Conservation (phyloP, 2,888 invertebrate genomes). For the Hyalella azteca region DNA sequence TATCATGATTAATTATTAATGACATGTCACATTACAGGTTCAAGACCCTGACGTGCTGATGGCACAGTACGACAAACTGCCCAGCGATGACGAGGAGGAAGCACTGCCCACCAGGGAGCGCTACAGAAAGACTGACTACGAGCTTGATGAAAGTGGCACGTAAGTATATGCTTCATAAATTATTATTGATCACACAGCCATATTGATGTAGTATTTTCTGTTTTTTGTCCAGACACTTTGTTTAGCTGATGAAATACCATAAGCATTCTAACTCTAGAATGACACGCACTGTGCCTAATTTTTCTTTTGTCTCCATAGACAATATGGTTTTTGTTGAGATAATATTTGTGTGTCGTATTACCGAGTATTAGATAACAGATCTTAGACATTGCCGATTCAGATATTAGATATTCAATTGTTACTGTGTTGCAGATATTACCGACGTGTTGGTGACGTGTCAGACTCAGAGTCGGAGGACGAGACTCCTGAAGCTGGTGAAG, state of each 20-base stretch:
- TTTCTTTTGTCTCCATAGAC: no score
- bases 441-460: conserved; percentile 14
- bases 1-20: no score
- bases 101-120: conserved; percentile 67
- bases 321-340: no score
- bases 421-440: conserved; percentile 26
- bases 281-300: no score
- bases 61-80: conserved; percentile 67
- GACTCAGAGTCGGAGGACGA: conserved; percentile 14
- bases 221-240: no score
- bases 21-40: no score
- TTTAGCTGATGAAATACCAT: no score
- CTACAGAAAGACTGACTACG: conserved; percentile 61
- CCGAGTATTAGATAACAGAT: no score
- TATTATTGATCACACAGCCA: not conserved
- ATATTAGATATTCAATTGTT: no score
- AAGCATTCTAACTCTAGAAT: no score
- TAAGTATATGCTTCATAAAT: conserved; percentile 58
- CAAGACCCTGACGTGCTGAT: conserved; percentile 67
- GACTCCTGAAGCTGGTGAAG: not conserved
- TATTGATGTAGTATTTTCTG: not conserved
- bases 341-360: no score
- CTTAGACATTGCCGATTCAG: no score
- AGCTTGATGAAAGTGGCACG: conserved; percentile 63
- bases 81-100: conserved; percentile 69